phyloP scores from a whole-genome alignment of 37 sponge, comb jelly and placozoan species.

The Haliclona indistincta region DNA sequence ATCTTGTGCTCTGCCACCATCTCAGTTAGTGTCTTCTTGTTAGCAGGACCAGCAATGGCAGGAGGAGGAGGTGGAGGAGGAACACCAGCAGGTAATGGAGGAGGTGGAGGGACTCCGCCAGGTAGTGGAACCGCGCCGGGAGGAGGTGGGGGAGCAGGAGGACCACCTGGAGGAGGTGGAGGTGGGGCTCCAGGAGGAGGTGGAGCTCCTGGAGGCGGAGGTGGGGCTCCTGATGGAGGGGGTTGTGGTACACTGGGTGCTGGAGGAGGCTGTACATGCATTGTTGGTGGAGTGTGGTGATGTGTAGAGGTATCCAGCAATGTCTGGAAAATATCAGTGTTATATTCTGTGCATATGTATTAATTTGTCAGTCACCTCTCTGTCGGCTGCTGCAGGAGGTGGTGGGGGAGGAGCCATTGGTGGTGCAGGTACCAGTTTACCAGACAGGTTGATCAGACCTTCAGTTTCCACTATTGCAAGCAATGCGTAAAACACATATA shows the following conservation, averaged over 20 bases:
- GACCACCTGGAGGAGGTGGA: constrained; percentile 28
- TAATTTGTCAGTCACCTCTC: neutral
- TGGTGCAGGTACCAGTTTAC: constrained; percentile 15
- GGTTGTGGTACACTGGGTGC: neutral
- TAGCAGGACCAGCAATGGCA: constrained; percentile 20
- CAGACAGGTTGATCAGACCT: constrained; percentile 10
- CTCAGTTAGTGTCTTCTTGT: constrained; percentile 16
- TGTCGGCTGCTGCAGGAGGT: neutral
- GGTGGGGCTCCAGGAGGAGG: constrained; percentile 37
- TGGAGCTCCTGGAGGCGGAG: constrained; percentile 9
- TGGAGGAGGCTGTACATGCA: neutral
- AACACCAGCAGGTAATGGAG: constrained; percentile 21
- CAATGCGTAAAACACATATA: neutral
- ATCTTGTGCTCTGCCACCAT: constrained; percentile 47
- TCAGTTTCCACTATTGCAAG: neutral
- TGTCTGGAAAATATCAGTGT: too few relatives aligned
- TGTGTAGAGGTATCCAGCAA: too few relatives aligned
- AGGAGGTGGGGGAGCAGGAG: constrained; percentile 51
- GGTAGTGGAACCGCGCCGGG: too few relatives aligned
- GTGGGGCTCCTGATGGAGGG: neutral
- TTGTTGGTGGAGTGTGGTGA: too few relatives aligned
- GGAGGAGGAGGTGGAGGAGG: constrained; percentile 77
- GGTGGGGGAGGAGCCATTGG: constrained; percentile 16
- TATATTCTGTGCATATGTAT: neutral
- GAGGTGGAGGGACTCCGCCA: too few relatives aligned